phyloP scores from a whole-genome alignment of 2,113 vertebrate genomes.

The Epinephelus cyanopodus region DNA sequence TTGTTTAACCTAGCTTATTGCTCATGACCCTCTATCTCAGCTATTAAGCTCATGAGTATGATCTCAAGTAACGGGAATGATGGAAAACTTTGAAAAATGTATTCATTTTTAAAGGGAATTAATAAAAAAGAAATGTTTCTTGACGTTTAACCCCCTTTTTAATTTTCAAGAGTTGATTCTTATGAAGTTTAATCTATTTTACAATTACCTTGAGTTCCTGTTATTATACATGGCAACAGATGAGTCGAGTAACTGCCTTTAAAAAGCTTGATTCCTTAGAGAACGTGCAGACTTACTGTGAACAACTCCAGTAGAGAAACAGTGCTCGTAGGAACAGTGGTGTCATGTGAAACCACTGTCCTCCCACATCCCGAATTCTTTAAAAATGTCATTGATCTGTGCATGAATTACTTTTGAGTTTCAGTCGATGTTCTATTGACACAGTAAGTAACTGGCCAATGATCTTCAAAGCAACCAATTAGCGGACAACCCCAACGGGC shows the following conservation, averaged over 20 bases:
- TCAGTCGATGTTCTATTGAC: slow-evolving; percentile 68
- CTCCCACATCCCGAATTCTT: slow-evolving; percentile 5
- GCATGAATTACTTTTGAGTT: slow-evolving; percentile 63
- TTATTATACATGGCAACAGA: slow-evolving; percentile 7
- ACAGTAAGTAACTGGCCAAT: slow-evolving; percentile 50
- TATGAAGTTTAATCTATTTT: slow-evolving; percentile 23
- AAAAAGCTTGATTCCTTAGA: neutral
- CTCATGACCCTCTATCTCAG: neutral
- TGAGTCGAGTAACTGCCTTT: neutral
- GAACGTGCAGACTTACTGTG: neutral
- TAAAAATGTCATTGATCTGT: slow-evolving; percentile 27
- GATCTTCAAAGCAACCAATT: slow-evolving; percentile 73
- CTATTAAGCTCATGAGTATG: neutral
- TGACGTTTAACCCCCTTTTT: too few species aligned
- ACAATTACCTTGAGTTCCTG: slow-evolving; percentile 32
- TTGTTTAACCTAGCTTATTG: neutral
- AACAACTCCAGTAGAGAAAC: neutral
- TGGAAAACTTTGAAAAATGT: neutral
- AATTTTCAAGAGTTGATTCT: neutral
- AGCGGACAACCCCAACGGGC: slow-evolving; percentile 54
- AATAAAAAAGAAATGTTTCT: neutral
- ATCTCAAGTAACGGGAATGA: neutral
- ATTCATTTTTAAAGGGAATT: neutral
- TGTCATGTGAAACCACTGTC: neutral
- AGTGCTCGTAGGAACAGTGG: neutral